Base-by-base conservation (phyloP, 2,888 invertebrate species). In the Stenodera caucasica region DNA sequence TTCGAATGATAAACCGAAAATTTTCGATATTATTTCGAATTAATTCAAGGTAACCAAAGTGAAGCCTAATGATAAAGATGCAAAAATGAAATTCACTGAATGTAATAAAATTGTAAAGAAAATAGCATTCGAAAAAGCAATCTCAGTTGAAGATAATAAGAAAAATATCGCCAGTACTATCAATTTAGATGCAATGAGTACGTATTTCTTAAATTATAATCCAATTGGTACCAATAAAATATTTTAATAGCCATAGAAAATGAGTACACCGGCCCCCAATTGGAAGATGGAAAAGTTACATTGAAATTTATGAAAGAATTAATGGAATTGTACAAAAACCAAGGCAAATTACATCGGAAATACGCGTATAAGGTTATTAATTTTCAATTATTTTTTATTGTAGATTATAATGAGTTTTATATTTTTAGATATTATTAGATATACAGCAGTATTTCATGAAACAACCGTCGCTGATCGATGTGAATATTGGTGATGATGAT, bases 81-180 rank as follows among this genome's bases (percentile, higher is more conserved):
- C 98, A 1, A 92, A 92, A 81, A 79, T 88, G 67, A 98, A 98
- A 80, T 96, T 85, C 79, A 88, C 85, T 53, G 98, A 98, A 82
- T 99, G 99, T 81, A 91, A 89, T 78, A 99, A 98, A 84, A 94
- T 99, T 75, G 92, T 98, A 8, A 94, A 92, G 79, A 91, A 92
- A 83, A 85, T 94, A 70, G 96, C 97, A 8, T 99, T 99, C 82
- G 95, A 97, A 79, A 94, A 93, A 79, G 99, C 99, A 11, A 99
- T 99, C 75, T 89, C 97, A 1, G 92, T 94, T 0, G 96, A 98
- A 73, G 92, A 94, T 71, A 89, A 88, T 53, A 92, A 91, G 76
- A 91, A 91, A 70, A 90, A 90, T 73, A 88, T 98, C 70, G 90
- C 95, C 0, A 96, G 97, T 76, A 87, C 88, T 67, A 91, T 94